Evolutionary conservation across 1,140 invertebrate genomes (phyloP).

Genomic region (Ooceraea biroi): DNA sequence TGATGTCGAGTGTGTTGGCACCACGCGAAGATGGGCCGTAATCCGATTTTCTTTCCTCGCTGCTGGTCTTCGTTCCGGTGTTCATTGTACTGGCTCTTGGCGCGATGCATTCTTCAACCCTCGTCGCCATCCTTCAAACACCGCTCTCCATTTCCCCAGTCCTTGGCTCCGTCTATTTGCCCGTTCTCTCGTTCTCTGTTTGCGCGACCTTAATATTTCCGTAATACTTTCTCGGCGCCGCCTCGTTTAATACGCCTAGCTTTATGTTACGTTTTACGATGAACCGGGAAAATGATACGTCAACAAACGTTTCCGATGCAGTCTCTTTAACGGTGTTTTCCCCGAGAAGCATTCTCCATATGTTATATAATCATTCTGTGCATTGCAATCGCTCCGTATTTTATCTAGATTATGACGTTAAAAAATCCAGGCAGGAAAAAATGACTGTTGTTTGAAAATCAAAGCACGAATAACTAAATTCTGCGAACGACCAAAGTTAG

Average conservation of each 20-base stretch:
- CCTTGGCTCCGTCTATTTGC: conserved; percentile 21
- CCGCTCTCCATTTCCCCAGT: conserved; percentile 19
- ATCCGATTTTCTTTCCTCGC: conserved; percentile 53
- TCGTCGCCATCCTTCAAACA: conserved; percentile 13
- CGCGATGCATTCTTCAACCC: conserved; percentile 36
- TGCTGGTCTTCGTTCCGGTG: conserved; percentile 30
- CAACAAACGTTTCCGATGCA: conserved; percentile 18
- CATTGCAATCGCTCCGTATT: neutral
- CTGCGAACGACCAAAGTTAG: neutral
- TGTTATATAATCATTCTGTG: neutral
- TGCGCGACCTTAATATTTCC: conserved; percentile 54
- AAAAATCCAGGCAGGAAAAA: neutral
- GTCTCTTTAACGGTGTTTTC: neutral
- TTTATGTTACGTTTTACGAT: conserved; percentile 33
- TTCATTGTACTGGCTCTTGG: conserved; percentile 34
- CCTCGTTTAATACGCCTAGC: conserved; percentile 24
- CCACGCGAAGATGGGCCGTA: conserved; percentile 9
- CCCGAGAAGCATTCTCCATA: neutral
- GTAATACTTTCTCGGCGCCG: conserved; percentile 38
- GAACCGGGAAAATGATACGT: conserved; percentile 41
- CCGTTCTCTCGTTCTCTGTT: conserved; percentile 37
- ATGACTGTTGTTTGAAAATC: neutral
- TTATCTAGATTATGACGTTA: neutral
- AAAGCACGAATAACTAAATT: conserved; percentile 16
- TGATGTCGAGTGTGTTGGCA: neutral